Evolutionary conservation across 2,888 invertebrate species (phyloP).

Genomic region (Parnassius mnemosyne): DNA sequence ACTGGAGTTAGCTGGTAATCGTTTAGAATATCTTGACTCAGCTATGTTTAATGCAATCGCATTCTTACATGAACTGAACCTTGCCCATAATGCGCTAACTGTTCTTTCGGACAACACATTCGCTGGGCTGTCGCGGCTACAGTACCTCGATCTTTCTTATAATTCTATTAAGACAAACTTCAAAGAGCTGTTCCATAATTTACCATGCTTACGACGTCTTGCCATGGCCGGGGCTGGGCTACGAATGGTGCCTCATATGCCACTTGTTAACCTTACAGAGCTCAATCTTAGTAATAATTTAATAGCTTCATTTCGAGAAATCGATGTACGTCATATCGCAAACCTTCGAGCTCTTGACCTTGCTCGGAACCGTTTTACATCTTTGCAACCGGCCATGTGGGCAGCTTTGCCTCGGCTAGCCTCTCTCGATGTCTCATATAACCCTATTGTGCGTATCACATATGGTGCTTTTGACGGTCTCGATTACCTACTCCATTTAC

Average conservation of each 20-base stretch:
- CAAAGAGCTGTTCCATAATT: slow-evolving; percentile 89
- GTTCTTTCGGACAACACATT: slow-evolving; percentile 91
- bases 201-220: slow-evolving; percentile 85
- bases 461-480: slow-evolving; percentile 83
- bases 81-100: slow-evolving; percentile 87
- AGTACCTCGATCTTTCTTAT: slow-evolving; percentile 86
- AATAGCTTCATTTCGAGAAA: slow-evolving; percentile 82
- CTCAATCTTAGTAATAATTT: slow-evolving; percentile 87
- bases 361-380: slow-evolving; percentile 84
- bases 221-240: slow-evolving; percentile 85
- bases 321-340: slow-evolving; percentile 82
- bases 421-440: slow-evolving; percentile 87
- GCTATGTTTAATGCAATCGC: slow-evolving; percentile 86
- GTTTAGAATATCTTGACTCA: slow-evolving; percentile 89
- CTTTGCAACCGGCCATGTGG: slow-evolving; percentile 85
- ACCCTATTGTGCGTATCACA: slow-evolving; percentile 86
- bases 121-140: slow-evolving; percentile 84
- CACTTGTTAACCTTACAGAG: slow-evolving; percentile 83
- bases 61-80: slow-evolving; percentile 85
- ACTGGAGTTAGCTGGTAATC: slow-evolving; percentile 87
- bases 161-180: slow-evolving; percentile 89
- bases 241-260: slow-evolving; percentile 83
- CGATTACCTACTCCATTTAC: slow-evolving; percentile 84
- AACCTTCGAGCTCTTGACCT: slow-evolving; percentile 84
- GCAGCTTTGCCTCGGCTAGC: slow-evolving; percentile 82